Evolutionary conservation across 2,113 vertebrate genomes (phyloP).

Genomic region (Cynoglossus semilaevis): DNA sequence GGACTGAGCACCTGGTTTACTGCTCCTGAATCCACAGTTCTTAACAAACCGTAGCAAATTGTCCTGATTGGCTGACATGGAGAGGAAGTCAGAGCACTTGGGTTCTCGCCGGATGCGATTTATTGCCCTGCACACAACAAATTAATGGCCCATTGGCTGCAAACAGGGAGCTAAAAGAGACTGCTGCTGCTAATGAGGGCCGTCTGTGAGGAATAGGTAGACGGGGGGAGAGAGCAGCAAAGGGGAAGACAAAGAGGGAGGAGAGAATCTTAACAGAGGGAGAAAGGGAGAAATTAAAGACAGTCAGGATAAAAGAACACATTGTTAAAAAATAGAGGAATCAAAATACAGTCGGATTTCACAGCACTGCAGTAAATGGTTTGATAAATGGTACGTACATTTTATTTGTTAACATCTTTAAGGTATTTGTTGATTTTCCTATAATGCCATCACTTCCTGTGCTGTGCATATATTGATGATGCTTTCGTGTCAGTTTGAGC

Average conservation of each 20-base stretch:
- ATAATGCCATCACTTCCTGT: too few species aligned
- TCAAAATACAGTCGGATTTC: constrained; percentile 24
- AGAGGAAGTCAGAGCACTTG: constrained; percentile 46
- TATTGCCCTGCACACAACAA: constrained; percentile 62
- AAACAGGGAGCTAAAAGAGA: constrained; percentile 59
- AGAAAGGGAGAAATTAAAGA: constrained; percentile 13
- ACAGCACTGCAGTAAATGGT: constrained; percentile 2
- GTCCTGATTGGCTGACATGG: constrained; percentile 63
- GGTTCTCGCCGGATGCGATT: constrained; percentile 63
- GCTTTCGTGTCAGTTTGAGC: too few species aligned
- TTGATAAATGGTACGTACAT: too few species aligned
- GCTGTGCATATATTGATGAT: too few species aligned
- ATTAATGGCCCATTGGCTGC: constrained; percentile 67
- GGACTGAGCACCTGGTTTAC: constrained; percentile 26
- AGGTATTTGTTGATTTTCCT: too few species aligned
- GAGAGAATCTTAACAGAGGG: constrained; percentile 4
- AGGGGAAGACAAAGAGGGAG: constrained; percentile 8
- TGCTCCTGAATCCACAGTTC: constrained; percentile 38
- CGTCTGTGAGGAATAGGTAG: constrained; percentile 37
- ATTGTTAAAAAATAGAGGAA: constrained; percentile 23
- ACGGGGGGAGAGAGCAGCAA: constrained; percentile 23
- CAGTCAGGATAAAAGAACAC: constrained; percentile 34
- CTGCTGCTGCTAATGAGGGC: constrained; percentile 59
- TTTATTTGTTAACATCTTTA: too few species aligned
- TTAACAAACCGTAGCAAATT: constrained; percentile 62